Conservation (phyloP, 2,888 invertebrate species). For the Plagodis dolabraria region DNA sequence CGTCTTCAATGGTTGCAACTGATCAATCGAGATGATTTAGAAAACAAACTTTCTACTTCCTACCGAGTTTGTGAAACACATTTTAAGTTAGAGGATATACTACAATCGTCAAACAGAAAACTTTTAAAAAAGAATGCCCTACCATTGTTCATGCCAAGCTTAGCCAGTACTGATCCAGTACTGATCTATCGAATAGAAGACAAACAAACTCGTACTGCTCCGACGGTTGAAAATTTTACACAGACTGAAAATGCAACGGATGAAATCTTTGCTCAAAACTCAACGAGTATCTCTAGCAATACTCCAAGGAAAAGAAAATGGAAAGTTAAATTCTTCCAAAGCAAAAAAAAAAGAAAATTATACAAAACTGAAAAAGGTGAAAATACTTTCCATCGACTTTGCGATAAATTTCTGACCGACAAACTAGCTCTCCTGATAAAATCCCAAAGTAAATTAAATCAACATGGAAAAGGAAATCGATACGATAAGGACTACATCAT, state of each 20-base stretch:
- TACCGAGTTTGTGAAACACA: slow-evolving; percentile 38
- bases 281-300: too few relatives aligned
- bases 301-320: too few relatives aligned
- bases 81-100: not conserved
- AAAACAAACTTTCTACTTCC: slow-evolving; percentile 33
- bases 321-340: too few relatives aligned
- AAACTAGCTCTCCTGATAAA: slow-evolving; percentile 29
- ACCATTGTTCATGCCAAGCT: slow-evolving; percentile 35
- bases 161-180: not conserved
- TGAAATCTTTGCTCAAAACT: too few relatives aligned
- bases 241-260: too few relatives aligned
- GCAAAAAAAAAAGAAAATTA: too few relatives aligned
- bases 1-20: slow-evolving; percentile 32
- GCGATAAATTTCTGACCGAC: slow-evolving; percentile 23
- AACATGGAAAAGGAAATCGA: slow-evolving; percentile 27
- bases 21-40: slow-evolving; percentile 36
- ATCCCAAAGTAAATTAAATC: slow-evolving; percentile 25
- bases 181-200: not conserved
- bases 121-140: slow-evolving; percentile 25
- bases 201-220: too few relatives aligned
- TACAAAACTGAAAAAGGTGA: too few relatives aligned
- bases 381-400: slow-evolving; percentile 17
- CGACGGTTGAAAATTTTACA: too few relatives aligned
- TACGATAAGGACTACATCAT: slow-evolving; percentile 29
- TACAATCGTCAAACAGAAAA: not conserved